phyloP scores from a whole-genome alignment of 2,797 vertebrate genomes.

The Coreius guichenoti region DNA sequence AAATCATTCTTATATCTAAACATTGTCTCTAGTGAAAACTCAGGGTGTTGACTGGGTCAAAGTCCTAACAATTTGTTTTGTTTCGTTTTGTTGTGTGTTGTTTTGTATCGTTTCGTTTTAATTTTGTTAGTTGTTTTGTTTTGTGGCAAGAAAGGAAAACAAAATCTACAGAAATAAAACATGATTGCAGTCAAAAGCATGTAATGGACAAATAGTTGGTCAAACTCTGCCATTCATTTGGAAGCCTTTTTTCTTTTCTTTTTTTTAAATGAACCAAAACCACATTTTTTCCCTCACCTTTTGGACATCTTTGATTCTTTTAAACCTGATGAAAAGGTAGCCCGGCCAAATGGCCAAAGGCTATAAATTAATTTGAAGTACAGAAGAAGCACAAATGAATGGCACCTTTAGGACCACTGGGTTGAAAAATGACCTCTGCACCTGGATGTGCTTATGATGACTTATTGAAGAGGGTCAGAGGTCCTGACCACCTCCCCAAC shows the following conservation, averaged over 20 bases:
- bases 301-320: background rate
- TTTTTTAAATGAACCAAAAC: conserved; percentile 6
- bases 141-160: background rate
- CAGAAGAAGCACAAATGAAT: conserved; percentile 15
- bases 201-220: conserved; percentile 50
- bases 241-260: conserved; percentile 5
- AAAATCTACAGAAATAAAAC: conserved; percentile 15
- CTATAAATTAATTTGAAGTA: conserved; percentile 19
- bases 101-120: background rate
- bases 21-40: background rate
- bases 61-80: background rate
- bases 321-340: background rate
- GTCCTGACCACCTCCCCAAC: conserved; percentile 20
- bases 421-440: conserved; percentile 33
- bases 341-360: background rate
- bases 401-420: background rate
- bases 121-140: background rate
- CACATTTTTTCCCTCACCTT: background rate
- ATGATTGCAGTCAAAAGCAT: conserved; percentile 40
- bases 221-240: conserved; percentile 30
- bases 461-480: conserved; percentile 37
- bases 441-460: conserved; percentile 54
- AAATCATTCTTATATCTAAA: background rate
- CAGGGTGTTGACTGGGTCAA: too few species aligned
- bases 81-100: background rate